Conservation (phyloP, 2,888 invertebrate genomes). For the Sinohyriopsis cumingii region DNA sequence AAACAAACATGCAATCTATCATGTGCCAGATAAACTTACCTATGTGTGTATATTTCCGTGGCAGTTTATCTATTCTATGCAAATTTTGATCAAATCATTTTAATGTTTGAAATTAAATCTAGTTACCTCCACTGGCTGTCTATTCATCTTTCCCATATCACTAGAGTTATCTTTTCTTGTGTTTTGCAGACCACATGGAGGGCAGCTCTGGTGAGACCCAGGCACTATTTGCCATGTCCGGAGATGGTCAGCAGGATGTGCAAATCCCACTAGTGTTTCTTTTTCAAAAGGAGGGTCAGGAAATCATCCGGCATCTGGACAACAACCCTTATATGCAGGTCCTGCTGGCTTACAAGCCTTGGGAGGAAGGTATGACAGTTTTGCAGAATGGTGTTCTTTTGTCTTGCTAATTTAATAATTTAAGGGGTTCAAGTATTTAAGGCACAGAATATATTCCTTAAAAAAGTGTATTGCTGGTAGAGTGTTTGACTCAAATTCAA, state of each 20-base stretch:
- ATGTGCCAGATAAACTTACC: too few species aligned
- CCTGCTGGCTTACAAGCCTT: slow-evolving; percentile 48
- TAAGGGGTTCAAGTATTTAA: not conserved
- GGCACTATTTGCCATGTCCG: slow-evolving; percentile 96
- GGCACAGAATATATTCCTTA: not conserved
- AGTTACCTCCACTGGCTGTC: not conserved
- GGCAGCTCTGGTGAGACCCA: slow-evolving; percentile 83
- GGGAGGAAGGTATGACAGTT: slow-evolving; percentile 29
- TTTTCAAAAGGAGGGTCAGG: slow-evolving; percentile 83
- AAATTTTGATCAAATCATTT: not conserved
- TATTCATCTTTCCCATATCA: not conserved
- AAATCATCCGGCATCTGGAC: slow-evolving; percentile 78
- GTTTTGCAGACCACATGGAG: slow-evolving; percentile 77
- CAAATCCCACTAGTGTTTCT: slow-evolving; percentile 92
- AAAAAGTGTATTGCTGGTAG: too few species aligned
- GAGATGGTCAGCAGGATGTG: slow-evolving; percentile 89
- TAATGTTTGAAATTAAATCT: not conserved
- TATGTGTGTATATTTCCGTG: too few species aligned
- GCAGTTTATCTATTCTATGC: too few species aligned
- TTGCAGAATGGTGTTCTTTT: not conserved
- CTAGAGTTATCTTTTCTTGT: not conserved
- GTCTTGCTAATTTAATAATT: not conserved
- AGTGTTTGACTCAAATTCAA: too few species aligned
- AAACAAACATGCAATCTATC: too few species aligned
- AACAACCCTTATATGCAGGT: slow-evolving; percentile 77